Evolutionary conservation across 2,797 vertebrate genomes (phyloP).

Genomic region (Stomatorhinus walkeri): DNA sequence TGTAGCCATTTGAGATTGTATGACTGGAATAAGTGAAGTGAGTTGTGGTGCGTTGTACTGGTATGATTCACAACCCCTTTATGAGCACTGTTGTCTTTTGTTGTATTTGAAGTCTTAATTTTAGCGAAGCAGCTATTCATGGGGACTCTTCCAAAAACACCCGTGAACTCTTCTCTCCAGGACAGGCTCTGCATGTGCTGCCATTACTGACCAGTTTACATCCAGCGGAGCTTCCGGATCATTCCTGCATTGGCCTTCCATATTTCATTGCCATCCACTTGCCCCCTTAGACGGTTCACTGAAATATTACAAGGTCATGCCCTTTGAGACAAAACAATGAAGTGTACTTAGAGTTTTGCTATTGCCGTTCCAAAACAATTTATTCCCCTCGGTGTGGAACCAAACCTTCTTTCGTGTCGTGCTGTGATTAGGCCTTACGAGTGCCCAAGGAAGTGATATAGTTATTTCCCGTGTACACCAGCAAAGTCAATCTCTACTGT

Average conservation of each 20-base stretch:
- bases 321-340: background rate
- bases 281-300: background rate
- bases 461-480: background rate
- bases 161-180: background rate
- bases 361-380: background rate
- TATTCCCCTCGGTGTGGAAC: background rate
- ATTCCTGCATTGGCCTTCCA: background rate
- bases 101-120: constrained; percentile 10
- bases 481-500: background rate
- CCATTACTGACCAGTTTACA: background rate
- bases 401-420: background rate
- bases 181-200: background rate
- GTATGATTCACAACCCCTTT: background rate
- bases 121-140: constrained; percentile 10
- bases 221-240: background rate
- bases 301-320: background rate
- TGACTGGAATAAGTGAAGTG: constrained; percentile 8
- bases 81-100: background rate
- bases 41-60: background rate
- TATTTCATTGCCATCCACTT: background rate
- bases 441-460: background rate
- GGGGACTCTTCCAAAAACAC: background rate
- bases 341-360: background rate
- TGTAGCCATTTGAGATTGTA: background rate
- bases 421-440: background rate